phyloP scores from a whole-genome alignment of 2,797 vertebrate species.

The Phoebastria nigripes region DNA sequence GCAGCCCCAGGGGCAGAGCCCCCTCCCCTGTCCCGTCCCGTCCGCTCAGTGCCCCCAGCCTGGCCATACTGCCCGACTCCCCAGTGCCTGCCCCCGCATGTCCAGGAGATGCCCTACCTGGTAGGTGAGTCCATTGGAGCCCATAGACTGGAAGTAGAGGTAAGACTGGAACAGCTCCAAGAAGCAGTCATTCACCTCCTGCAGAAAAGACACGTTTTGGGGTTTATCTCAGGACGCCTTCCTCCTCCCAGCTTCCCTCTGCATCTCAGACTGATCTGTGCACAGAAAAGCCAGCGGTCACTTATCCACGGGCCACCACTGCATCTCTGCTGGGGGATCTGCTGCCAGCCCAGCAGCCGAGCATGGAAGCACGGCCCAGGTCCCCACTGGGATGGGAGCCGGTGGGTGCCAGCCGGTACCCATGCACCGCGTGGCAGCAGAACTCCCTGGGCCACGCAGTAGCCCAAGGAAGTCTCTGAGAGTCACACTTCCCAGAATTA shows the following conservation, averaged over 20 bases:
- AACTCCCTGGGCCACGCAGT: neutral
- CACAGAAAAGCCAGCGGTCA: fast-evolving
- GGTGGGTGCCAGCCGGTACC: neutral
- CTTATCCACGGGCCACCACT: neutral
- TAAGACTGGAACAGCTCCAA: constrained; percentile 93
- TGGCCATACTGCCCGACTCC: neutral
- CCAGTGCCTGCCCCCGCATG: fast-evolving
- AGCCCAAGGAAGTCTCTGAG: fast-evolving
- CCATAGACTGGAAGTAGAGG: constrained; percentile 92
- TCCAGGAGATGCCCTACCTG: constrained; percentile 77
- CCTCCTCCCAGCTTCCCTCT: neutral
- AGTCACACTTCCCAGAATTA: neutral
- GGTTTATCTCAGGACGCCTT: neutral
- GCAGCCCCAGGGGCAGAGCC: neutral
- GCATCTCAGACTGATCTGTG: neutral
- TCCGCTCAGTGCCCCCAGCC: neutral
- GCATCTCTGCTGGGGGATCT: neutral
- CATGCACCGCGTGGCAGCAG: fast-evolving
- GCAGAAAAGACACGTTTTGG: neutral
- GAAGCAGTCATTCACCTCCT: constrained; percentile 93
- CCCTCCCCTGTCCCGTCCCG: neutral
- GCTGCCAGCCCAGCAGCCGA: neutral
- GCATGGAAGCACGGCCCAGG: fast-evolving
- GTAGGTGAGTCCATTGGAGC: constrained; percentile 85
- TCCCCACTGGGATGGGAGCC: neutral